These are phyloP conservation scores for Chaetodon auriga DNA, from an alignment of 2,113 vertebrate species.

Conservation along the genomic window DNA sequence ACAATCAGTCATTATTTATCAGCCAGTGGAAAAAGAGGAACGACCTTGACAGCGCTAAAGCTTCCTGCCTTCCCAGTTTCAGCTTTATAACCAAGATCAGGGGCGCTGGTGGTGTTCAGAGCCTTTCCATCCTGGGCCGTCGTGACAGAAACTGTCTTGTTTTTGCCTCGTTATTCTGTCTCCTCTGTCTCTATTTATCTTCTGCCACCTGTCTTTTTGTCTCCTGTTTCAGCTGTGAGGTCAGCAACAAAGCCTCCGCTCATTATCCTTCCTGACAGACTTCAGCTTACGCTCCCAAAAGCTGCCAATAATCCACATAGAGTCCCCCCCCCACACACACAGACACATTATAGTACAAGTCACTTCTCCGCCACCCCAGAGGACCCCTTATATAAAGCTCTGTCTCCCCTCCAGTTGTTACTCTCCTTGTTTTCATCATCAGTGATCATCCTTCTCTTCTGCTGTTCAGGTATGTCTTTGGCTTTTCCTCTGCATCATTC, in stretches of 20 bases:
- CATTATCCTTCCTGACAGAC: slow-evolving; percentile 61
- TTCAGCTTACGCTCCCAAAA: slow-evolving; percentile 59
- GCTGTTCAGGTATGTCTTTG: slow-evolving; percentile 49
- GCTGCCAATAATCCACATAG: slow-evolving; percentile 54
- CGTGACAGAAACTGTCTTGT: not conserved
- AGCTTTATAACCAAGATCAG: not conserved
- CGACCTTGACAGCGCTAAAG: not conserved
- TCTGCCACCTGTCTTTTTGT: slow-evolving; percentile 66
- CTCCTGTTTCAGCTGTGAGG: slow-evolving; percentile 64
- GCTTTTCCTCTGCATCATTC: not conserved
- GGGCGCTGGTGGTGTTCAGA: not conserved
- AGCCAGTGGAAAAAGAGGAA: not conserved
- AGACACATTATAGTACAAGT: slow-evolving; percentile 1
- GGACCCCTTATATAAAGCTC: slow-evolving; percentile 61
- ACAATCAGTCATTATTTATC: not conserved
- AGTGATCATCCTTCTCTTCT: slow-evolving; percentile 20
- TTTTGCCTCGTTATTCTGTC: slow-evolving; percentile 7
- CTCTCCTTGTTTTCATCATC: slow-evolving; percentile 10
- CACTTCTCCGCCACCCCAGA: slow-evolving; percentile 22
- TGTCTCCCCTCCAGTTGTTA: not conserved
- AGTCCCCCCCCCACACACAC: slow-evolving; percentile 35
- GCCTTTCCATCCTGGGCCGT: not conserved
- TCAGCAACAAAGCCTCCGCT: slow-evolving; percentile 58
- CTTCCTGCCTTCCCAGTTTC: not conserved
- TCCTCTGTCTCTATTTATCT: slow-evolving; percentile 26